Evolutionary conservation across 2,797 vertebrate species (phyloP).

Genomic region (Ctenopoma kingsleyae): DNA sequence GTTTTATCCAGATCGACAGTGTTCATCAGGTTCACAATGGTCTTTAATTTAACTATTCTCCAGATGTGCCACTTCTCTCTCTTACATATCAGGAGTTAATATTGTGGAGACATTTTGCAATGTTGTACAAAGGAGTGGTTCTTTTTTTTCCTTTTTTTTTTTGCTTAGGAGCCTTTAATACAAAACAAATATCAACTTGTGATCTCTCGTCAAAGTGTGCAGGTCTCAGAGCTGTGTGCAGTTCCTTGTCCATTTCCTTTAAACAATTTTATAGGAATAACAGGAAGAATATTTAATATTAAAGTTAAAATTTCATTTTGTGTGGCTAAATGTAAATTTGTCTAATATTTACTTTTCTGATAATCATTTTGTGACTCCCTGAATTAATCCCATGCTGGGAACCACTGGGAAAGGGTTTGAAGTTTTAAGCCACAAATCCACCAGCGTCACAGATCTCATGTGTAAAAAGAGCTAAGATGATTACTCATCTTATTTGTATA

Average conservation of each 20-base stretch:
- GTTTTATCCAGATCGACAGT: neutral
- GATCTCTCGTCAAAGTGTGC: neutral
- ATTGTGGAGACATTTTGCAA: neutral
- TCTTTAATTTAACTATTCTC: neutral
- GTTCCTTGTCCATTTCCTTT: neutral
- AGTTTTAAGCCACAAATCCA: conserved; percentile 24
- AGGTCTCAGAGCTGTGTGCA: neutral
- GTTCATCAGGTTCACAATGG: neutral
- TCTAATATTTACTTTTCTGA: neutral
- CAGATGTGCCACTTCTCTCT: neutral
- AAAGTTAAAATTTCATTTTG: no score
- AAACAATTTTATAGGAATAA: no score
- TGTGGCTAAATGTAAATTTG: neutral
- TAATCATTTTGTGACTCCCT: neutral
- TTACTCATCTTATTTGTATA: conserved; percentile 41
- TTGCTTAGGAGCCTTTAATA: neutral
- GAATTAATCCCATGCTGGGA: neutral
- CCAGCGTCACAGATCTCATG: conserved; percentile 1
- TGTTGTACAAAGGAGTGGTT: neutral
- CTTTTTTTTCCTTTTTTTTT: no score
- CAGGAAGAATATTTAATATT: no score
- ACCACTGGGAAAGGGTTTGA: neutral
- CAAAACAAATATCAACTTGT: neutral
- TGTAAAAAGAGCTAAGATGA: conserved; percentile 20
- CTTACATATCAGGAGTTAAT: neutral